A percentile compares a stretch with the other conserved stretches of the same genome.
Evolutionary conservation across 1,140 invertebrate species (phyloP).

Genomic region (Oedothorax gibbosus): DNA sequence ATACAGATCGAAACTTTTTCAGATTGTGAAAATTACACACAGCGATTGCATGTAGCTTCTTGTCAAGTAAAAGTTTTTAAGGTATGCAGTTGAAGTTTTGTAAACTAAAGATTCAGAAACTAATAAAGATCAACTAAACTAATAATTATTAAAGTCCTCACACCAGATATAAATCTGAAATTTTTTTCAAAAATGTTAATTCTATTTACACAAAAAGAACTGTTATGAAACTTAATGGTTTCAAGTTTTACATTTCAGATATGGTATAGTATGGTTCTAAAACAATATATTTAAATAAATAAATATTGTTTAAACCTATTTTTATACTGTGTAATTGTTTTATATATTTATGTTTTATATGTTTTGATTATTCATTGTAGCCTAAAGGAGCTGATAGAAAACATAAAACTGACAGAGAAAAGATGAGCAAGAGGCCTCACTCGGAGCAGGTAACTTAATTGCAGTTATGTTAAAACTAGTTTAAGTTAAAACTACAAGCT

Average conservation of each 20-base stretch:
- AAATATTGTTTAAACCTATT: too few relatives aligned
- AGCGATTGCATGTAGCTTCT: conserved; percentile 87
- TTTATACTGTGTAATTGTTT: not conserved
- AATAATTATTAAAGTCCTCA: not conserved
- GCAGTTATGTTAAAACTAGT: too few relatives aligned
- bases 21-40: conserved; percentile 68
- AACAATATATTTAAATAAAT: not conserved
- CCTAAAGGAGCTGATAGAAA: conserved; percentile 96
- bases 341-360: not conserved
- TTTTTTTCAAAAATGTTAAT: not conserved
- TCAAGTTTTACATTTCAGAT: too few relatives aligned
- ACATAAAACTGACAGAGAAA: conserved; percentile 96
- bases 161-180: too few relatives aligned
- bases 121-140: not conserved
- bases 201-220: too few relatives aligned
- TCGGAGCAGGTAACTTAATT: conserved; percentile 76
- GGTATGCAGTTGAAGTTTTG: conserved; percentile 66
- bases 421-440: conserved; percentile 87
- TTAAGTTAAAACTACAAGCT: too few relatives aligned
- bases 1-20: conserved; percentile 82
- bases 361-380: conserved; percentile 75
- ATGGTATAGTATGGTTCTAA: not conserved
- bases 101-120: not conserved
- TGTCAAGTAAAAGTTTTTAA: conserved; percentile 94
- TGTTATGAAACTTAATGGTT: too few relatives aligned